Conservation (phyloP, 2,113 vertebrate species). For the Hemicordylus capensis region DNA sequence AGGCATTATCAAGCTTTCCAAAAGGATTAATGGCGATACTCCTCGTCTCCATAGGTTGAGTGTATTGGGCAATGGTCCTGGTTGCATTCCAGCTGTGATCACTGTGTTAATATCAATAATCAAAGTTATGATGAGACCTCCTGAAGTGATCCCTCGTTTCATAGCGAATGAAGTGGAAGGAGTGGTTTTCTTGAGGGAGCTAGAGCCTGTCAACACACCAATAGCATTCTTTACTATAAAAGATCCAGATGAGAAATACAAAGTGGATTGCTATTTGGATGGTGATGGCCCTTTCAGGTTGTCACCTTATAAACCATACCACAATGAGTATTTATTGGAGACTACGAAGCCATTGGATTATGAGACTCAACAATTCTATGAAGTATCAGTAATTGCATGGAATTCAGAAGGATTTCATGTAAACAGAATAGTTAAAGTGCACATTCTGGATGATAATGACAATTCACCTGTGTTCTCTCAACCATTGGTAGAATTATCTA, state of each 20-base stretch:
- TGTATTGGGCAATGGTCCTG: conserved; percentile 88
- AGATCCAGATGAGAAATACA: conserved; percentile 84
- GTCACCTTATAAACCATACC: conserved; percentile 86
- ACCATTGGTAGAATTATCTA: conserved; percentile 85
- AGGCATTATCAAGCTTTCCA: conserved; percentile 84
- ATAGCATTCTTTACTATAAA: conserved; percentile 95
- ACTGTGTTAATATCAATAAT: conserved; percentile 84
- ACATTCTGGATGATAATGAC: conserved; percentile 93
- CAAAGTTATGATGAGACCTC: conserved; percentile 86
- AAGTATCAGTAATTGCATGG: conserved; percentile 86
- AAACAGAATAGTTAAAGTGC: conserved; percentile 85
- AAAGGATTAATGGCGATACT: conserved; percentile 80
- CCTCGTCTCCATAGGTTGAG: conserved; percentile 86
- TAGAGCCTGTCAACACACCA: conserved; percentile 89
- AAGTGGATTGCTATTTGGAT: conserved; percentile 87
- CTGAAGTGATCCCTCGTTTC: conserved; percentile 87
- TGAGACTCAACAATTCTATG: conserved; percentile 85
- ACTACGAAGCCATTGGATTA: conserved; percentile 91
- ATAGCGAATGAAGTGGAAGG: conserved; percentile 91
- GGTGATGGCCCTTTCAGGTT: conserved; percentile 89
- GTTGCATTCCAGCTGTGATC: conserved; percentile 93
- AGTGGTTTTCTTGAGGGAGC: conserved; percentile 89
- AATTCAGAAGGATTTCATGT: conserved; percentile 80
- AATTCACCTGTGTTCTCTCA: conserved; percentile 92
- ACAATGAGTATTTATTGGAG: conserved; percentile 92